A percentile compares a stretch with the other conserved stretches of the same genome.
These are phyloP conservation scores for Dysmachus trigonus DNA, from an alignment of 2,888 invertebrate species.

Conservation along the genomic window DNA sequence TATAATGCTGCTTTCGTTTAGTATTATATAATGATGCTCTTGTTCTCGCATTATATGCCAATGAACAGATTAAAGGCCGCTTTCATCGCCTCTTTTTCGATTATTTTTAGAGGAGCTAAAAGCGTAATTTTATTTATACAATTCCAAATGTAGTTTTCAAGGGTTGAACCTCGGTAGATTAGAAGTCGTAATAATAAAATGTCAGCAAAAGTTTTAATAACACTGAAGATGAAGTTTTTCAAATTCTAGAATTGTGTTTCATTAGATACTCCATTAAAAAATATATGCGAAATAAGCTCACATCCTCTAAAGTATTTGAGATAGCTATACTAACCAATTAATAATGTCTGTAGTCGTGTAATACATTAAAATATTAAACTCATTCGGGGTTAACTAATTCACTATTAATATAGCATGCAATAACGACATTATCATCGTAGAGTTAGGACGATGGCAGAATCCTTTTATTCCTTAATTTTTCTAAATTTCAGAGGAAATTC, in stretches of 20 bases:
- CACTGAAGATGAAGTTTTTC: too few relatives aligned
- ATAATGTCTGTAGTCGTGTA: not conserved
- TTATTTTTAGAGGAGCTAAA: not conserved
- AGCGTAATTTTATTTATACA: not conserved
- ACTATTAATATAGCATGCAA: not conserved
- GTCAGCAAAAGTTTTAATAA: not conserved
- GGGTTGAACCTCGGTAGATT: not conserved
- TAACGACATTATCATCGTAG: slow-evolving; percentile 11
- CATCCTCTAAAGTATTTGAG: not conserved
- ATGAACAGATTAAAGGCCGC: not conserved
- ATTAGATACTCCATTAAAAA: not conserved
- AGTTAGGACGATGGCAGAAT: not conserved
- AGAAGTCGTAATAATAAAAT: not conserved
- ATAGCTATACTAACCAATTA: not conserved
- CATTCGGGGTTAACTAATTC: not conserved
- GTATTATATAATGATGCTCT: too few relatives aligned
- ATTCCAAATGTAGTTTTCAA: not conserved
- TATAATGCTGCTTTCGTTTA: too few relatives aligned
- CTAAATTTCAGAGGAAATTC: slow-evolving; percentile 36
- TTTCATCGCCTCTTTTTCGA: not conserved
- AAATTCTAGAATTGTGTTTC: not conserved
- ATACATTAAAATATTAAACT: not conserved
- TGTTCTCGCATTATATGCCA: not conserved
- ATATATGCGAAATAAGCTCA: not conserved
- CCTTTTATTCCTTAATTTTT: slow-evolving; percentile 15